Base-by-base conservation (phyloP, 2,888 invertebrate species). In the Diadromus collaris region DNA sequence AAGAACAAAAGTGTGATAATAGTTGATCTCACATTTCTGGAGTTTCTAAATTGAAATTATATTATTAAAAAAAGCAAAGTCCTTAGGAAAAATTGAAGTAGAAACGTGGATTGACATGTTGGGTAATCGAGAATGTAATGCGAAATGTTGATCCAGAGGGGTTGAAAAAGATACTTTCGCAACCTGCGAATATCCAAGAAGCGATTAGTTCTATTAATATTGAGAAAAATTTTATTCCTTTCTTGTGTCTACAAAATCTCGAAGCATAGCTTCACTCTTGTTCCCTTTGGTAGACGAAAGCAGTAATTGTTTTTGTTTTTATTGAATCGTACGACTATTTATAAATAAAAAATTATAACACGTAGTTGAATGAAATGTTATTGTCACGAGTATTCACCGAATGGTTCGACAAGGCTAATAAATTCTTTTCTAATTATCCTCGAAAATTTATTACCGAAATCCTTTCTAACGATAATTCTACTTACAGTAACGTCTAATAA, bases 311-410 rank as follows among this genome's bases (percentile, higher is more conserved):
- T 34, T 9, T 48, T 48, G 19, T 21, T 21, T 21, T 21, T 9
- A 48, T 10, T n/a, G 19, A 48, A 10, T 48, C 34, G 34, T 34
- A 34, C 34, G 34, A 34, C 9, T 34, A 34, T 34, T 34, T 34
- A 10, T 10, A 34, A 34, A 34, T 32, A 32, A 74, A 19, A 67
- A 54, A 56, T 34, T 24, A 41, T 71, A 76, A 60, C 60, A 32
- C 61, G 61, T 71, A 79, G 54, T 61, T 61, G 61, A 74, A 54
- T 29, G 61, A 68, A 75, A 63, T 63, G 44, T 75, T 56, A 64
- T 68, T 72, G 44, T 71, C 67, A 70, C 51, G 9, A 67, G 32
- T 68, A 75, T 24, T 75, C 51, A 63, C 44, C 63, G 67, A 54
- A 21, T 48, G 16, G 65, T 71, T 56, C 27, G 41, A 44, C 38